Percentiles rank a stretch among this genome's conserved stretches.
Evolutionary conservation across 2,113 vertebrate species (phyloP).

Genomic region (Psilopogon haemacephalus): DNA sequence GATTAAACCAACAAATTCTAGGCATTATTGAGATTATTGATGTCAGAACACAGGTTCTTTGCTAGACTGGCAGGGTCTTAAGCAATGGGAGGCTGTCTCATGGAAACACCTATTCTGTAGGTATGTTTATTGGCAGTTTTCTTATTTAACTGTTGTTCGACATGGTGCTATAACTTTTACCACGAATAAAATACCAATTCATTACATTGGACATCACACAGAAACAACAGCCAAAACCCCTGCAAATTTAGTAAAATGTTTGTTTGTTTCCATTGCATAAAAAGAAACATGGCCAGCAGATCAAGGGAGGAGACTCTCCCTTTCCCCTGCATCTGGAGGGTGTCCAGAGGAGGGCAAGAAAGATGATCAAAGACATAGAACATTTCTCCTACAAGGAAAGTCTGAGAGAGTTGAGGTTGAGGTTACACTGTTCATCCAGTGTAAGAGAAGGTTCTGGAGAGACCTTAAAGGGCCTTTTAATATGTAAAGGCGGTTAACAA

Average conservation of each 20-base stretch:
- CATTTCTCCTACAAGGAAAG: not conserved
- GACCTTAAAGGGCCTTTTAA: not conserved
- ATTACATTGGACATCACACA: not conserved
- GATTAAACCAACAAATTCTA: not conserved
- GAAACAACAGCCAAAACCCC: not conserved
- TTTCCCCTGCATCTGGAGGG: rapidly evolving
- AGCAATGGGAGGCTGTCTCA: not conserved
- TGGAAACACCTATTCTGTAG: not conserved
- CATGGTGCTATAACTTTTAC: not conserved
- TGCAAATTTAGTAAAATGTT: not conserved
- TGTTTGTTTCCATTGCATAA: not conserved
- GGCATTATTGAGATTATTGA: not conserved
- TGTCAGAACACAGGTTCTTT: not conserved
- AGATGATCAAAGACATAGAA: not conserved
- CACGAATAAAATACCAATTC: not conserved
- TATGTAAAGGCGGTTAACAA: not conserved
- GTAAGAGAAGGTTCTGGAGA: not conserved
- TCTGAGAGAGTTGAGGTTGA: not conserved
- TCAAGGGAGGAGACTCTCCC: not conserved
- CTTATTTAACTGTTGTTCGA: not conserved
- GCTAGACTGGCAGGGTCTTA: not conserved
- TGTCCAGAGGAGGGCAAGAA: not conserved
- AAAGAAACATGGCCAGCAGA: not conserved
- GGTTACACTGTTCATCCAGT: not conserved
- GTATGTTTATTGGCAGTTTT: not conserved